Evolutionary conservation across 1,140 invertebrate genomes (phyloP).

Genomic region (Trachymyrmex cornetzi): DNA sequence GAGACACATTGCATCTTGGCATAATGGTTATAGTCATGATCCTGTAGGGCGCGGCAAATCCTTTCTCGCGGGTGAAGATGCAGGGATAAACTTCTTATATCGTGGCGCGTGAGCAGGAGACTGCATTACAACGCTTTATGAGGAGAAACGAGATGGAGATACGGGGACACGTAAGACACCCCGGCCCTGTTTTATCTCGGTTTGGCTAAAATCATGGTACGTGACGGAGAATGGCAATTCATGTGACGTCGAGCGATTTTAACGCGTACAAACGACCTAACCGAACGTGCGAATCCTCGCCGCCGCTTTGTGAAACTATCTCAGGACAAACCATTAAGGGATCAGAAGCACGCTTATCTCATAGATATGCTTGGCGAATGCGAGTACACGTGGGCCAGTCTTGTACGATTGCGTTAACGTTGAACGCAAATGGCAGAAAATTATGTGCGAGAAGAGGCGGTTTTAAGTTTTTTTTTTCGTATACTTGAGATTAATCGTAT

Average conservation of each 20-base stretch:
- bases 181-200: constrained; percentile 49
- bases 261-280: constrained; percentile 57
- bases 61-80: constrained; percentile 14
- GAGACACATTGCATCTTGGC: neutral
- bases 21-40: neutral
- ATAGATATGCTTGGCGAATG: constrained; percentile 28
- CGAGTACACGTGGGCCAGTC: constrained; percentile 22
- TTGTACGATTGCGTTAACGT: constrained; percentile 18
- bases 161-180: constrained; percentile 51
- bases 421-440: constrained; percentile 40
- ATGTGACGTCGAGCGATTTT: constrained; percentile 41
- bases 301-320: constrained; percentile 13
- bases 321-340: constrained; percentile 31
- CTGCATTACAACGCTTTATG: constrained; percentile 50
- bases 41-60: constrained; percentile 16
- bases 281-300: neutral
- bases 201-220: constrained; percentile 58
- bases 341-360: constrained; percentile 27
- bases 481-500: neutral
- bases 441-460: neutral
- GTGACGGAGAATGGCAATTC: constrained; percentile 45
- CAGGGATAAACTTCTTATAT: constrained; percentile 45
- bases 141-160: constrained; percentile 37
- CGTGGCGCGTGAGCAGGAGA: constrained; percentile 32
- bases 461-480: neutral